phyloP scores from a whole-genome alignment of 2,797 vertebrate genomes.

The Cynopterus sphinx region DNA sequence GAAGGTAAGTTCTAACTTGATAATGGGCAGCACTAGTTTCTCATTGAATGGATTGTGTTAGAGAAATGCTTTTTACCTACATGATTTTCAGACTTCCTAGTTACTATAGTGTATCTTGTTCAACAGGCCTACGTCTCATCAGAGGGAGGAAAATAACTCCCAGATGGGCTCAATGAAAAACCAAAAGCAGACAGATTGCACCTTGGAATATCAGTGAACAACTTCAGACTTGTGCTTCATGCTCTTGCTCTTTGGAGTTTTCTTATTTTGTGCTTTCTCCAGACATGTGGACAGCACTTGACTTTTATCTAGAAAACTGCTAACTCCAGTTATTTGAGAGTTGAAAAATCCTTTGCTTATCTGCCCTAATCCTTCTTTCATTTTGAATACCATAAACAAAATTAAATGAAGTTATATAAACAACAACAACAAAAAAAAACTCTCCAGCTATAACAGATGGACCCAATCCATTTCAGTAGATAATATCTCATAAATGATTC shows the following conservation, averaged over 20 bases:
- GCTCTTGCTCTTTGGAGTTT: background rate
- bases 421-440: conserved; percentile 50
- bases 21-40: background rate
- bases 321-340: conserved; percentile 53
- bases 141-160: background rate
- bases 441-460: conserved; percentile 83
- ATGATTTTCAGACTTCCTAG: background rate
- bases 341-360: conserved; percentile 45
- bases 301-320: conserved; percentile 41
- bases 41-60: background rate
- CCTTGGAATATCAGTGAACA: background rate
- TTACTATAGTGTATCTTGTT: background rate
- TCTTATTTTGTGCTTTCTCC: background rate
- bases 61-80: background rate
- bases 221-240: background rate
- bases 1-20: background rate
- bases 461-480: conserved; percentile 86
- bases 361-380: conserved; percentile 56
- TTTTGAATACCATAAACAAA: conserved; percentile 70
- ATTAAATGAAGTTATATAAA: conserved; percentile 72
- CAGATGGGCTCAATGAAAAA: background rate
- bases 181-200: background rate
- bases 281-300: background rate
- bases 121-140: background rate
- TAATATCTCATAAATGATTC: conserved; percentile 89